Conservation (phyloP, 2,888 invertebrate species). For the Cynaeus angustus region DNA sequence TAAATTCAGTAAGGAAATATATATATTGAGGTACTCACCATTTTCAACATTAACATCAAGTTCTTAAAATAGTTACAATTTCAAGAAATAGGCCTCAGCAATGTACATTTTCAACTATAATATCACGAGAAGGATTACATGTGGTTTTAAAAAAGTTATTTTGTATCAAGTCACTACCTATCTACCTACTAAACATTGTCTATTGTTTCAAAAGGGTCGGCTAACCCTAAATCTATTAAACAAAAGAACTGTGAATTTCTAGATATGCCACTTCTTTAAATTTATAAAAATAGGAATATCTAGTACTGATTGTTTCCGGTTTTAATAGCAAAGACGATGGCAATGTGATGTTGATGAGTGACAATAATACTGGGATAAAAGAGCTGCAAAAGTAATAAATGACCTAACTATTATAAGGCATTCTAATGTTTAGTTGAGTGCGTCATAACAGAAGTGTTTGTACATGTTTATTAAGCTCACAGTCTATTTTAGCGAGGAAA, state of each 20-base stretch:
- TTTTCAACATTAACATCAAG: conserved; percentile 50
- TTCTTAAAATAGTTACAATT: conserved; percentile 44
- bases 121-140: conserved; percentile 46
- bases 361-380: conserved; percentile 37
- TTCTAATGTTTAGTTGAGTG: conserved; percentile 23
- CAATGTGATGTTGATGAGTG: conserved; percentile 40
- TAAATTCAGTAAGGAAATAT: conserved; percentile 49
- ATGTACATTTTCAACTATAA: conserved; percentile 43
- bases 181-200: conserved; percentile 30
- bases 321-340: conserved; percentile 23
- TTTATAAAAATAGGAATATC: conserved; percentile 40
- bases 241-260: conserved; percentile 13
- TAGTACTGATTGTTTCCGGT: conserved; percentile 31
- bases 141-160: conserved; percentile 31
- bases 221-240: conserved; percentile 5
- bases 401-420: conserved; percentile 9
- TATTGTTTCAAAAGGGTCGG: conserved; percentile 20
- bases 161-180: conserved; percentile 32
- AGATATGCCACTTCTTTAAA: conserved; percentile 42
- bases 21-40: conserved; percentile 44
- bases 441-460: conserved; percentile 23
- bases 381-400: conserved; percentile 36
- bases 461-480: conserved; percentile 32
- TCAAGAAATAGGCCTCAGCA: conserved; percentile 49
- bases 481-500: conserved; percentile 33